Percentiles rank a stretch among this genome's conserved stretches.
Conservation (phyloP, 1,140 invertebrate genomes). For the Ceratosolen fusciceps region DNA sequence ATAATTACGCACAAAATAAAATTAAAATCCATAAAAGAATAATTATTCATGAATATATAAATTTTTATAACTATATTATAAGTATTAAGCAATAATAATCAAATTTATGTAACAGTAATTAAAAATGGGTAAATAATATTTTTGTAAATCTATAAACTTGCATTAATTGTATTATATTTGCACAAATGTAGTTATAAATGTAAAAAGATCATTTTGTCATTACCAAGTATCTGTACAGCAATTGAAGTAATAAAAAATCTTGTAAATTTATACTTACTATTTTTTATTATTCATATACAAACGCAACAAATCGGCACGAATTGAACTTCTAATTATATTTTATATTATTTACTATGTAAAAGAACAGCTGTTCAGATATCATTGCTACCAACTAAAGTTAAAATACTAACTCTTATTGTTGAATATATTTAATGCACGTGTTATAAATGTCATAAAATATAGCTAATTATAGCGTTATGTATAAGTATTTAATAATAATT, state of each 20-base stretch:
- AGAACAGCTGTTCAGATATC: constrained; percentile 40
- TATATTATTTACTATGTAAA: constrained; percentile 40
- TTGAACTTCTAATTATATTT: constrained; percentile 18
- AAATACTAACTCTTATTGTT: background rate
- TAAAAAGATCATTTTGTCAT: background rate
- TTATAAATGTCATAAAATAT: too few relatives aligned
- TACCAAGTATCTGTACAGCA: background rate
- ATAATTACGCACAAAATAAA: background rate
- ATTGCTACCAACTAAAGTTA: constrained; percentile 31
- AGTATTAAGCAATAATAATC: background rate
- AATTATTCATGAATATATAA: background rate
- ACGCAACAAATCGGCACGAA: constrained; percentile 27
- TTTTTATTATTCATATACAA: constrained; percentile 15
- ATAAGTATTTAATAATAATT: too few relatives aligned
- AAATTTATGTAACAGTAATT: constrained; percentile 38
- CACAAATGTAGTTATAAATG: background rate
- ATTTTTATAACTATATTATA: background rate
- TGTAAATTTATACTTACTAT: constrained; percentile 18
- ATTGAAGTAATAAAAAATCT: background rate
- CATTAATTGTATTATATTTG: background rate
- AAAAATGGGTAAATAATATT: background rate
- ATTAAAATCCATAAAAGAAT: background rate
- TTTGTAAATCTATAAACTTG: background rate
- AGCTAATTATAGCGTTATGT: too few relatives aligned
- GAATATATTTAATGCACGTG: background rate